Conservation (phyloP, 2,888 invertebrate genomes). For the Ecliptopera silaceata region DNA sequence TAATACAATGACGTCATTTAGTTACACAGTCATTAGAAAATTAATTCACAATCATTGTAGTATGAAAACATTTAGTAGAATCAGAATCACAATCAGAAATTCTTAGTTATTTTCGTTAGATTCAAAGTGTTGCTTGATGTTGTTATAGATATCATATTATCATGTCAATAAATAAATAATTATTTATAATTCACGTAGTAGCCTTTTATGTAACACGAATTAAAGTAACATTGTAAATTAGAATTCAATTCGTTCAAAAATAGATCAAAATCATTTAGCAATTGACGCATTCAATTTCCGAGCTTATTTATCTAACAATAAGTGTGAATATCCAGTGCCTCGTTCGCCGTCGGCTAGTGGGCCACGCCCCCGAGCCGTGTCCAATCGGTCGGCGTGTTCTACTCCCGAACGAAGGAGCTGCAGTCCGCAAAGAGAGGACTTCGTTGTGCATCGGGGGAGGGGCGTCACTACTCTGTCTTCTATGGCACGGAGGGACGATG, state of each 20-base stretch:
- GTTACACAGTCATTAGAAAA: conserved; percentile 2
- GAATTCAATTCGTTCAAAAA: too few relatives aligned
- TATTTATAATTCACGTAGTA: too few relatives aligned
- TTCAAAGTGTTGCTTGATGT: conserved; percentile 1
- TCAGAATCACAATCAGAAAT: neutral
- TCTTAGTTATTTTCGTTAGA: neutral
- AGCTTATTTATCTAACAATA: conserved; percentile 15
- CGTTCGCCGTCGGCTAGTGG: conserved; percentile 75
- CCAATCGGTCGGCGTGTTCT: conserved; percentile 65
- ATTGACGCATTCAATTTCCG: conserved; percentile 7
- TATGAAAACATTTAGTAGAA: neutral
- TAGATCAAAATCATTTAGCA: neutral
- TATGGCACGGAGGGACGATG: conserved; percentile 63
- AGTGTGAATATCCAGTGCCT: conserved; percentile 60
- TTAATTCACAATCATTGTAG: neutral
- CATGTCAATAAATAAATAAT: neutral
- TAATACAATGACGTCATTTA: conserved; percentile 10
- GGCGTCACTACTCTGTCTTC: conserved; percentile 90
- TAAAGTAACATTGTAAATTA: too few relatives aligned
- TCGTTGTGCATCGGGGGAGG: conserved; percentile 91
- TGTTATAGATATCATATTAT: neutral
- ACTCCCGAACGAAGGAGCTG: conserved; percentile 71
- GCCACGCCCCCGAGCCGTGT: conserved; percentile 48
- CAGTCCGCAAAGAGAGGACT: conserved; percentile 85
- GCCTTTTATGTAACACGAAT: too few relatives aligned